Base-by-base conservation (phyloP, 2,797 vertebrate genomes). In the Bovichtus diacanthus region DNA sequence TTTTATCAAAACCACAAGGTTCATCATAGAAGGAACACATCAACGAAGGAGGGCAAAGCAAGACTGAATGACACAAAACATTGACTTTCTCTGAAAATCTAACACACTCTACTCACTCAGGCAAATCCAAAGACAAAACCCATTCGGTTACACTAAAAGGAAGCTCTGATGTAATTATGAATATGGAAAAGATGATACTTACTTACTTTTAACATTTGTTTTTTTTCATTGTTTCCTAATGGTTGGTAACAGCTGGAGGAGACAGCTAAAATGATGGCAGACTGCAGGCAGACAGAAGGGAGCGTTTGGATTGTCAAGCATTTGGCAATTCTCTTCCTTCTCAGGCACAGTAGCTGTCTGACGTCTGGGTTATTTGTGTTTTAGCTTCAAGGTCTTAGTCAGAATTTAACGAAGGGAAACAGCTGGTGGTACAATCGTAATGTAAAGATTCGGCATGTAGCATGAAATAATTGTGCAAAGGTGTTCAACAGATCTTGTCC, bases 211-310 rank as follows among this genome's bases (percentile, higher is more conserved):
- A 59, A 70, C 34, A 75, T 25, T 55, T 39, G 27, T 3, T 41
- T 18, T 58, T 74, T 65, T 76, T n/a, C 9, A 50, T 83, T 78
- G 68, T 61, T 77, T 70, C 65, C 65, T 65, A 63, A 69, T 25
- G 34, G 56, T 23, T 64, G 56, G 16, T 54, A 81, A 78, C 76
- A 83, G 76, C 78, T 88, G 87, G 67, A 72, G 41, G 64, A 59
- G 79, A 72, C 53, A 44, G 64, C 39, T 70, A 15, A 82, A 76
- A 75, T 58, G 59, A 86, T 76, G 76, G 85, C 64, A 78, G 61
- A 83, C 74, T 64, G 68, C 50, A 51, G 65, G 81, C 67, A 73
- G 76, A 69, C 78, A 78, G 61, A 74, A 51, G 66, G 64, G 21
- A 77, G 64, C 19, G 8, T 80, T 83, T 83, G 51, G 59, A 76